phyloP scores from a whole-genome alignment of 2,113 vertebrate species.

The Balaeniceps rex region DNA sequence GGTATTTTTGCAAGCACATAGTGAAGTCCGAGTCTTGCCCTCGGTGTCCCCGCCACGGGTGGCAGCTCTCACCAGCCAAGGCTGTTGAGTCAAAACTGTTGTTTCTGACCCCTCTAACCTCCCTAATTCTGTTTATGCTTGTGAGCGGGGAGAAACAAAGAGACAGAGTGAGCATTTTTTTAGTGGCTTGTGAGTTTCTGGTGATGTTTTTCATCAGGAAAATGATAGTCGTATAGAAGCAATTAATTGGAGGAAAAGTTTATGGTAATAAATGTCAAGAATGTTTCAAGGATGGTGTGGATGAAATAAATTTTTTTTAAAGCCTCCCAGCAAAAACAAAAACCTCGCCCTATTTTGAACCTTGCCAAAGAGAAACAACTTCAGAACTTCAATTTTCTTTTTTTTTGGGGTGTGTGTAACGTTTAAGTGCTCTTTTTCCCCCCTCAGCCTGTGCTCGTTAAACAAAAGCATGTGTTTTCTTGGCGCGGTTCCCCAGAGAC shows the following conservation, averaged over 20 bases:
- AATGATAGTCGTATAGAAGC: neutral
- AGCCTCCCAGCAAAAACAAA: neutral
- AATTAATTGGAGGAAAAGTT: slow-evolving; percentile 44
- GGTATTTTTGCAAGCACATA: neutral
- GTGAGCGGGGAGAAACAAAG: neutral
- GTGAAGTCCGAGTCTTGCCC: neutral
- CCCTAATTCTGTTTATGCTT: neutral
- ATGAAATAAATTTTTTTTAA: neutral
- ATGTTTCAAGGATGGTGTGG: slow-evolving; percentile 8
- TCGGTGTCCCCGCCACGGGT: neutral
- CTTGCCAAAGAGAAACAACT: neutral
- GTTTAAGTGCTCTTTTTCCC: neutral
- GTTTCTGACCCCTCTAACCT: neutral
- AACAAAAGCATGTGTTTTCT: slow-evolving; percentile 58
- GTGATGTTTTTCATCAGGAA: neutral
- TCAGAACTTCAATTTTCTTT: neutral
- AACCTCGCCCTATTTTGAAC: slow-evolving; percentile 17
- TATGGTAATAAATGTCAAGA: slow-evolving; percentile 32
- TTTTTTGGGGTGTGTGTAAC: neutral
- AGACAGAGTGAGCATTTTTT: neutral
- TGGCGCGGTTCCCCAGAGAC: slow-evolving; percentile 9
- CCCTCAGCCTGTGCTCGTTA: neutral
- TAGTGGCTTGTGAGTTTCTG: neutral
- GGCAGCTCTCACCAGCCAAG: neutral
- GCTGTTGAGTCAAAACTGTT: neutral